These are phyloP conservation scores for Brassicogethes aeneus DNA, from an alignment of 2,888 invertebrate species.

Conservation along the genomic window DNA sequence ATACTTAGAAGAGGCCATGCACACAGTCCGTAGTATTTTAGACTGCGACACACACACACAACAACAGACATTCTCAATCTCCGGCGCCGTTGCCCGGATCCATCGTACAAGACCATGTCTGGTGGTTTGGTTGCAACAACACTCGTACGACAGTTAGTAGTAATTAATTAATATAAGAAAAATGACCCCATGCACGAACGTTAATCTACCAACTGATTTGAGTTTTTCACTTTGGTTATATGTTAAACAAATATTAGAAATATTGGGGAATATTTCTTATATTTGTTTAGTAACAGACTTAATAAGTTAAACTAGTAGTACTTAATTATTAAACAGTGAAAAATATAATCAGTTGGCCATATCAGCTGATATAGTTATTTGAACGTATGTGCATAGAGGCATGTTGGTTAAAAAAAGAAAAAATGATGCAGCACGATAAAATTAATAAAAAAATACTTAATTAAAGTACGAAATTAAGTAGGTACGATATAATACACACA, in stretches of 20 bases:
- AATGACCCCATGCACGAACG: too few relatives aligned
- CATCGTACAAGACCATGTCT: conserved; percentile 20
- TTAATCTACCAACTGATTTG: too few relatives aligned
- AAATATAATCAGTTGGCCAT: too few relatives aligned
- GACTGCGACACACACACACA: conserved; percentile 43
- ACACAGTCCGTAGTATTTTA: conserved; percentile 52
- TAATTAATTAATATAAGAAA: not conserved
- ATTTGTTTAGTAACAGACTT: too few relatives aligned
- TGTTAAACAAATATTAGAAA: too few relatives aligned
- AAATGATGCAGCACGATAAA: not conserved
- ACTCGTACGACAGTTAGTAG: conserved; percentile 17
- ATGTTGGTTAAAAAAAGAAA: too few relatives aligned
- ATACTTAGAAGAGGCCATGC: conserved; percentile 44
- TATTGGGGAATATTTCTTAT: too few relatives aligned
- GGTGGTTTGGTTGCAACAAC: conserved; percentile 17
- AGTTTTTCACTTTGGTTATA: too few relatives aligned
- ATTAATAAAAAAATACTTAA: too few relatives aligned
- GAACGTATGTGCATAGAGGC: not conserved
- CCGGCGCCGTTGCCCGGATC: conserved; percentile 18
- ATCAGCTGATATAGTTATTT: not conserved
- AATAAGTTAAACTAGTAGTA: too few relatives aligned
- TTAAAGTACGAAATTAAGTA: not conserved
- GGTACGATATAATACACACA: not conserved
- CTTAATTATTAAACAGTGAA: too few relatives aligned
- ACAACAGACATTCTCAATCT: conserved; percentile 24